phyloP scores from a whole-genome alignment of 2,797 vertebrate species.

The Enteromius argenteus region DNA sequence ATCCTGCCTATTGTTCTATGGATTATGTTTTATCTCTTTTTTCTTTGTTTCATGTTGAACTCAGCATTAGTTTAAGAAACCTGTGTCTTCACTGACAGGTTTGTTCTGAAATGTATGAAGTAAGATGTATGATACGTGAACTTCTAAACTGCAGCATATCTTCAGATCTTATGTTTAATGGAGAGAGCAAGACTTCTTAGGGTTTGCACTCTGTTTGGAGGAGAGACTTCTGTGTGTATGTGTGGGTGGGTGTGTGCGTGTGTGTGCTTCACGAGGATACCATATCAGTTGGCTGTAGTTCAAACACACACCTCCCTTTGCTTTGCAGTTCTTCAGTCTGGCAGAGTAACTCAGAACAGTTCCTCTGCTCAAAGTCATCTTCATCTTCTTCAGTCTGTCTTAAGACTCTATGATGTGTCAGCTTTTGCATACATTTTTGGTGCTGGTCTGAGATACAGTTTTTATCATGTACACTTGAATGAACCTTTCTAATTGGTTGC shows the following conservation, averaged over 20 bases:
- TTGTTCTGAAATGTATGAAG: conserved; percentile 35
- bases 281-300: conserved; percentile 47
- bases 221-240: conserved; percentile 11
- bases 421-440: conserved; percentile 67
- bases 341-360: conserved; percentile 56
- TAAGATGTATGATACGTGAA: conserved; percentile 31
- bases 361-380: conserved; percentile 56
- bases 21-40: background rate
- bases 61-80: conserved; percentile 20
- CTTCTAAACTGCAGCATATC: background rate
- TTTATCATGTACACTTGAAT: conserved; percentile 66
- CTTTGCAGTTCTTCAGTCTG: conserved; percentile 51
- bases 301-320: conserved; percentile 50
- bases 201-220: conserved; percentile 33
- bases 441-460: conserved; percentile 66
- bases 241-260: background rate
- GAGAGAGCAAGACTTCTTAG: conserved; percentile 24
- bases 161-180: conserved; percentile 24
- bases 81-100: conserved; percentile 43
- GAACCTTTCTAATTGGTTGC: conserved; percentile 51
- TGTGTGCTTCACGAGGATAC: background rate
- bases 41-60: conserved; percentile 5
- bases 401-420: conserved; percentile 48
- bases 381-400: conserved; percentile 39
- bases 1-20: background rate